Evolutionary conservation across 1,140 invertebrate species (phyloP).

Genomic region (Zaprionus vittiger): DNA sequence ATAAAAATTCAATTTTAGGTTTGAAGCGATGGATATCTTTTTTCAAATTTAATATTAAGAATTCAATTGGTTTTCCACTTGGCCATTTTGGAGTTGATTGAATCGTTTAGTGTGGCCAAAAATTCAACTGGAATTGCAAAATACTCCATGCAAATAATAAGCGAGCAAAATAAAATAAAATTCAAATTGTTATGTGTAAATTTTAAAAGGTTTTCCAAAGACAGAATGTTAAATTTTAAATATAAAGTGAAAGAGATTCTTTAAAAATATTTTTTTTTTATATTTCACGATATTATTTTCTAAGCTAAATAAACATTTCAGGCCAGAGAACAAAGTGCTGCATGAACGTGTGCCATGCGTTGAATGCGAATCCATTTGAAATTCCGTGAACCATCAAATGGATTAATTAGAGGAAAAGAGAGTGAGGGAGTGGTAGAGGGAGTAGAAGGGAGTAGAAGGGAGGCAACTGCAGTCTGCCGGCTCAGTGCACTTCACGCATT

Average conservation of each 20-base stretch:
- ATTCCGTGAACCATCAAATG: slow-evolving; percentile 18
- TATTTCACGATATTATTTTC: background rate
- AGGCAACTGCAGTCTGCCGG: background rate
- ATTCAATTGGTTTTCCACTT: background rate
- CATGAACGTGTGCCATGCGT: background rate
- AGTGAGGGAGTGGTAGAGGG: background rate
- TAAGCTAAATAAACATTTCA: background rate
- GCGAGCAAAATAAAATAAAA: background rate
- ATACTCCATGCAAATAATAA: background rate
- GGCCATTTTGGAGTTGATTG: background rate
- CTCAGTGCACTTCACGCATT: slow-evolving; percentile 7
- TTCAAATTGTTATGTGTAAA: background rate
- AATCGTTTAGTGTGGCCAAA: background rate
- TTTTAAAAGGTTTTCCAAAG: background rate
- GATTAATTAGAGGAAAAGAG: slow-evolving; percentile 21
- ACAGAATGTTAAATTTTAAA: background rate
- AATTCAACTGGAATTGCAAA: background rate
- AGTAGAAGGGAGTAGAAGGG: background rate
- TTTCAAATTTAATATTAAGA: background rate
- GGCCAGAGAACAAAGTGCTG: background rate
- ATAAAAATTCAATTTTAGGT: background rate
- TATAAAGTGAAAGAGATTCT: background rate
- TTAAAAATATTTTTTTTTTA: background rate
- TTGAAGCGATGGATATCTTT: background rate
- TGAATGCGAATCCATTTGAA: slow-evolving; percentile 8